Conservation (phyloP, 1,140 invertebrate genomes). For the Solen grandis region DNA sequence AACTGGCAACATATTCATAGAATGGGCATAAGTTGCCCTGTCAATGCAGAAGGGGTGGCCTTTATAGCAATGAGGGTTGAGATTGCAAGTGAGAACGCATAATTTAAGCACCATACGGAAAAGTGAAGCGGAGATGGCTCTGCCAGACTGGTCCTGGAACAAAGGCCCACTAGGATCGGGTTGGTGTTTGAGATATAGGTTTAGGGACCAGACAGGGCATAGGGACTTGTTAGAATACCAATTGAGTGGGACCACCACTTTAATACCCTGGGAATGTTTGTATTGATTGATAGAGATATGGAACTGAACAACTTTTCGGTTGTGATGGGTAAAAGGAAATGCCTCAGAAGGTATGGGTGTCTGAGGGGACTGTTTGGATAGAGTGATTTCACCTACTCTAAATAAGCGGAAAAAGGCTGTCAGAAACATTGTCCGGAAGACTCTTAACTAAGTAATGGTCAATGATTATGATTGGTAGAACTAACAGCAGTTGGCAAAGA, state of each 20-base stretch:
- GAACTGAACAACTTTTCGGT: neutral
- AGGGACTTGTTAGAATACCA: neutral
- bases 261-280: conserved; percentile 12
- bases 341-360: neutral
- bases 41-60: conserved; percentile 9
- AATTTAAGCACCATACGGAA: neutral
- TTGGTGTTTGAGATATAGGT: neutral
- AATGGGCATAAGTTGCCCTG: neutral
- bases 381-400: conserved; percentile 10
- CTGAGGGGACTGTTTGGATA: neutral
- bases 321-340: neutral
- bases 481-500: neutral
- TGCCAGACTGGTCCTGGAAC: neutral
- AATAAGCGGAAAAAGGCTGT: conserved; percentile 11
- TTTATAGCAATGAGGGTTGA: neutral
- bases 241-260: neutral
- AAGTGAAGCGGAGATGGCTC: neutral
- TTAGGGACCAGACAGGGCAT: neutral
- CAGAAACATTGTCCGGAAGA: conserved; percentile 13
- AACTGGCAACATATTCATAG: neutral
- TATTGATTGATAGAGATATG: neutral
- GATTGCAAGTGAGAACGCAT: neutral
- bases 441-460: no score
- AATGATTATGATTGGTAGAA: neutral
- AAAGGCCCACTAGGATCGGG: neutral